Evolutionary conservation across 2,113 vertebrate genomes (phyloP).

Genomic region (Mobula hypostoma): DNA sequence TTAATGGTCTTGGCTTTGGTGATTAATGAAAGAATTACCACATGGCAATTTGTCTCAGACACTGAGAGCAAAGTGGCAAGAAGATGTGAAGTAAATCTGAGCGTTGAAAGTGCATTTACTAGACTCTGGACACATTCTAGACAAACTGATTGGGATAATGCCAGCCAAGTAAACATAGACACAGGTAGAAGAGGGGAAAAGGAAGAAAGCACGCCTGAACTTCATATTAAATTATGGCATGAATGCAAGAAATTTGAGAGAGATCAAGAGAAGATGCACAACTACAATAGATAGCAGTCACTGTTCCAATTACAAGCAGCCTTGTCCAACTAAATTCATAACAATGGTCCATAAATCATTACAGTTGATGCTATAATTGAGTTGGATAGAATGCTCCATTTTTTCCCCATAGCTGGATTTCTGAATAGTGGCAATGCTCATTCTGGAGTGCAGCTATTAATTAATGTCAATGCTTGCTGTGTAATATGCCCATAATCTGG

Average conservation of each 20-base stretch:
- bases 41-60: not conserved
- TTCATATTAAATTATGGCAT: not conserved
- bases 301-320: not conserved
- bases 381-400: not conserved
- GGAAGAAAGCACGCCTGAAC: not conserved
- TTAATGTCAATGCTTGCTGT: not conserved
- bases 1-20: not conserved
- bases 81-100: not conserved
- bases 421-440: not conserved
- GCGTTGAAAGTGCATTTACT: not conserved
- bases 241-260: not conserved
- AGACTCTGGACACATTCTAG: not conserved
- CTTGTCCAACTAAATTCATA: not conserved
- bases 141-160: slow-evolving; percentile 12
- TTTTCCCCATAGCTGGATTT: not conserved
- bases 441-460: not conserved
- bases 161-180: not conserved
- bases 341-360: not conserved
- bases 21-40: not conserved
- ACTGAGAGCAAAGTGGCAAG: not conserved
- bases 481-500: too few relatives aligned
- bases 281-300: not conserved
- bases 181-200: not conserved
- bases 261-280: not conserved
- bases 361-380: not conserved